Percentiles rank a stretch among this genome's conserved stretches.
Evolutionary conservation across 1,140 invertebrate species (phyloP).

Genomic region (Pogonomyrmex californicus): DNA sequence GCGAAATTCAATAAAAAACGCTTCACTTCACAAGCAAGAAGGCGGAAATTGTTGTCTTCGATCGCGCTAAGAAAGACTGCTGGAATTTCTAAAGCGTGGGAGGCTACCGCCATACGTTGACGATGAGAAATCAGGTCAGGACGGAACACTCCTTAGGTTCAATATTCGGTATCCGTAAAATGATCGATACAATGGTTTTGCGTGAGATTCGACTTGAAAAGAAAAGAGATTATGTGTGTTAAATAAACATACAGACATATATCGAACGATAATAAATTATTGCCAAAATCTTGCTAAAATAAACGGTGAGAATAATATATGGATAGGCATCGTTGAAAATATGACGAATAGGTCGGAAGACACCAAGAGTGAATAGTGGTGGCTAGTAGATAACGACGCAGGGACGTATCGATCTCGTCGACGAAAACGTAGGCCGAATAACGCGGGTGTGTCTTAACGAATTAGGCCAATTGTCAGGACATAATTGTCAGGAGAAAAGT

Average conservation of each 20-base stretch:
- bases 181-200: constrained; percentile 61
- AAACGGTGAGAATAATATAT: constrained; percentile 14
- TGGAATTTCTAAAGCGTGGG: constrained; percentile 61
- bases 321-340: neutral
- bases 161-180: constrained; percentile 62
- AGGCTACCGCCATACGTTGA: constrained; percentile 16
- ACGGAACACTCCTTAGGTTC: constrained; percentile 73
- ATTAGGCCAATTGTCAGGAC: constrained; percentile 55
- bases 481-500: neutral
- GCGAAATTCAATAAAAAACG: neutral
- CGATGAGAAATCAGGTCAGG: constrained; percentile 71
- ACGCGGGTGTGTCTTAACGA: constrained; percentile 72
- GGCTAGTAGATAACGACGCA: constrained; percentile 51
- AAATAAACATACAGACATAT: neutral
- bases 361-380: constrained; percentile 13
- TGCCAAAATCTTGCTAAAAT: neutral
- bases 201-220: neutral
- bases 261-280: neutral
- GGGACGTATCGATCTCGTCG: constrained; percentile 72
- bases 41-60: neutral
- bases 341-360: constrained; percentile 34
- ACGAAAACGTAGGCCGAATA: constrained; percentile 45
- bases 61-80: constrained; percentile 12
- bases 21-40: neutral
- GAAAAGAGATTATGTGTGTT: neutral